Percentiles rank a stretch among this genome's conserved stretches.
These are phyloP conservation scores for Apis laboriosa DNA, from an alignment of 1,140 invertebrate genomes.

Conservation along the genomic window DNA sequence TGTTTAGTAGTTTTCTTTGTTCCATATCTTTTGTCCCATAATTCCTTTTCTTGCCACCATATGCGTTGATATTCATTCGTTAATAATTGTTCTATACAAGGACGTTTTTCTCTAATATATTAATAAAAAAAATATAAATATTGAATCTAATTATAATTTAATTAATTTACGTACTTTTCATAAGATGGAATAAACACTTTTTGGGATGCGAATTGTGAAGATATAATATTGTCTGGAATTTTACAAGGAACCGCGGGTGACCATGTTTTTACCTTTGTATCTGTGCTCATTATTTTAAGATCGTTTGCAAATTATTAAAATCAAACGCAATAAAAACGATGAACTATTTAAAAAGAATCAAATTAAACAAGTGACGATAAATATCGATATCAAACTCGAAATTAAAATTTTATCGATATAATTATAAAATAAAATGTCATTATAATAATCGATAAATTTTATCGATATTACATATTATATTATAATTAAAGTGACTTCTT, in stretches of 20 bases:
- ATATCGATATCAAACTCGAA: background rate
- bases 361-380: background rate
- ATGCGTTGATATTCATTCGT: constrained; percentile 71
- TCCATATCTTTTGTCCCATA: constrained; percentile 52
- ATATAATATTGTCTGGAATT: constrained; percentile 52
- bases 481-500: background rate
- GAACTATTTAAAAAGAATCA: background rate
- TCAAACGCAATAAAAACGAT: background rate
- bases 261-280: constrained; percentile 36
- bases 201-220: constrained; percentile 29
- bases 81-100: constrained; percentile 63
- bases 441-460: background rate
- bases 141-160: background rate
- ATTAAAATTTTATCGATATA: background rate
- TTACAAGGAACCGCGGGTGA: constrained; percentile 26
- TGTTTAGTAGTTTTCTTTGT: constrained; percentile 26
- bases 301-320: background rate
- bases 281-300: constrained; percentile 21
- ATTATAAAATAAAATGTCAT: background rate
- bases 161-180: constrained; percentile 46
- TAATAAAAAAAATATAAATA: background rate
- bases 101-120: constrained; percentile 43
- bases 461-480: no score
- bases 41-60: constrained; percentile 65
- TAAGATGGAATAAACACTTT: constrained; percentile 55